A percentile compares a stretch with the other conserved stretches of the same genome.
phyloP scores from a whole-genome alignment of 2,797 vertebrate species.

The Hoplostethus atlanticus region DNA sequence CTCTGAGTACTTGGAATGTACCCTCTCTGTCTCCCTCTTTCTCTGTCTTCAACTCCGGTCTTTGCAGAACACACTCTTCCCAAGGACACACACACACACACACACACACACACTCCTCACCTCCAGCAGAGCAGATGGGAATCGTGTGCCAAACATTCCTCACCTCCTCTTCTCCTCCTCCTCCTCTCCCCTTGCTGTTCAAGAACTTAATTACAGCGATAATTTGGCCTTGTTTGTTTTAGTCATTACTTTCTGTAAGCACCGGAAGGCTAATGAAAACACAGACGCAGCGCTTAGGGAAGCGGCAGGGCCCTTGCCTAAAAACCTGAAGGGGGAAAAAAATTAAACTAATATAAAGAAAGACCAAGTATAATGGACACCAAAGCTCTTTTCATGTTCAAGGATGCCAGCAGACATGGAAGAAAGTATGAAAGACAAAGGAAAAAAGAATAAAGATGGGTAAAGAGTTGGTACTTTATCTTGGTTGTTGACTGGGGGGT shows the following conservation, averaged over 20 bases:
- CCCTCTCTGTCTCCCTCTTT: background rate
- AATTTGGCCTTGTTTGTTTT: constrained; percentile 76
- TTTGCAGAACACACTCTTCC: constrained; percentile 18
- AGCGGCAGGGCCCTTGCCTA: constrained; percentile 12
- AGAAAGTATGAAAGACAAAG: constrained; percentile 32
- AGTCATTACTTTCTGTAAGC: constrained; percentile 51
- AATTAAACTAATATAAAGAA: constrained; percentile 2
- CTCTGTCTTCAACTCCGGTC: background rate
- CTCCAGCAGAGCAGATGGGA: constrained; percentile 46
- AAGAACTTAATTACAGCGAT: constrained; percentile 72
- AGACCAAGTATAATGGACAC: constrained; percentile 36
- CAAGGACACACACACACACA: constrained; percentile 2
- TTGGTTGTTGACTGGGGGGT: constrained; percentile 61
- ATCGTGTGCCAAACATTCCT: constrained; percentile 50
- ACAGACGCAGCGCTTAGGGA: constrained; percentile 36
- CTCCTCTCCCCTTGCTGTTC: constrained; percentile 44
- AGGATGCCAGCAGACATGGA: constrained; percentile 47
- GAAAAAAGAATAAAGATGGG: constrained; percentile 30
- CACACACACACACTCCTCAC: constrained; percentile 38
- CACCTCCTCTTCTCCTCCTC: constrained; percentile 36
- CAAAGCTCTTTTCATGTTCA: constrained; percentile 34
- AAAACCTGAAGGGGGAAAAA: constrained; percentile 25
- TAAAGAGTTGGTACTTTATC: constrained; percentile 31
- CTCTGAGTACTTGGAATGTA: background rate
- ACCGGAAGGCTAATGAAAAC: constrained; percentile 66